phyloP scores from a whole-genome alignment of 2,888 invertebrate species.

The Agriopis leucophaearia region DNA sequence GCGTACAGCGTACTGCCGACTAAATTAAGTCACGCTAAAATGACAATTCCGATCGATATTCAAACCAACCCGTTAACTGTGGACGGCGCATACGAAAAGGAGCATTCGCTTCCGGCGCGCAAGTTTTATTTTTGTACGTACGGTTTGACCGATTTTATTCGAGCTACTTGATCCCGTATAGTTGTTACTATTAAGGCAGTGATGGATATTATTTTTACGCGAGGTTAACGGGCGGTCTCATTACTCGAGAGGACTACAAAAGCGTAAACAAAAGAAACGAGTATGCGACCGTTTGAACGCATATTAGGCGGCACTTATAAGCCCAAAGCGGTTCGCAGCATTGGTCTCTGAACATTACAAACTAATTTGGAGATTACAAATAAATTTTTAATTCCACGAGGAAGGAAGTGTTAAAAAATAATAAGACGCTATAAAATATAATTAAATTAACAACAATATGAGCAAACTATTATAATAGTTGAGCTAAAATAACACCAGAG shows the following conservation, averaged over 20 bases:
- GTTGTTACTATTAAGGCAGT: constrained; percentile 37
- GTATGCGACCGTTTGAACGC: constrained; percentile 25
- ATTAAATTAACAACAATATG: constrained; percentile 84
- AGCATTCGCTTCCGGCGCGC: constrained; percentile 28
- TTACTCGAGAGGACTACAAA: constrained; percentile 28
- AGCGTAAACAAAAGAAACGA: constrained; percentile 25
- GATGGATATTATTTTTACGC: constrained; percentile 36
- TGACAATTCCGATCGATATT: constrained; percentile 50
- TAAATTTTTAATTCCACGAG: constrained; percentile 69
- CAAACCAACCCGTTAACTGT: constrained; percentile 46
- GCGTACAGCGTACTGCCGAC: constrained; percentile 38
- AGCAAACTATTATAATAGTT: constrained; percentile 83
- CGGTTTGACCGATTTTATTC: constrained; percentile 45
- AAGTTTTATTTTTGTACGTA: constrained; percentile 35
- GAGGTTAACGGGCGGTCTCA: constrained; percentile 33
- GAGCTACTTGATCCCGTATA: constrained; percentile 38
- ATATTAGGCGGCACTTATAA: constrained; percentile 63
- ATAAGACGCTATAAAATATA: constrained; percentile 65
- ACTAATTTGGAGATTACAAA: constrained; percentile 77
- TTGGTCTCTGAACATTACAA: constrained; percentile 68
- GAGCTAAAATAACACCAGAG: constrained; percentile 83
- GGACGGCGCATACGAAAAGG: constrained; percentile 34
- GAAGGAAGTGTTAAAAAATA: constrained; percentile 67
- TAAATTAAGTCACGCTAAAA: constrained; percentile 49
- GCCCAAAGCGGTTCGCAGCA: constrained; percentile 63